Evolutionary conservation across 2,113 vertebrate species (phyloP).

Genomic region (Brienomyrus brachyistius): DNA sequence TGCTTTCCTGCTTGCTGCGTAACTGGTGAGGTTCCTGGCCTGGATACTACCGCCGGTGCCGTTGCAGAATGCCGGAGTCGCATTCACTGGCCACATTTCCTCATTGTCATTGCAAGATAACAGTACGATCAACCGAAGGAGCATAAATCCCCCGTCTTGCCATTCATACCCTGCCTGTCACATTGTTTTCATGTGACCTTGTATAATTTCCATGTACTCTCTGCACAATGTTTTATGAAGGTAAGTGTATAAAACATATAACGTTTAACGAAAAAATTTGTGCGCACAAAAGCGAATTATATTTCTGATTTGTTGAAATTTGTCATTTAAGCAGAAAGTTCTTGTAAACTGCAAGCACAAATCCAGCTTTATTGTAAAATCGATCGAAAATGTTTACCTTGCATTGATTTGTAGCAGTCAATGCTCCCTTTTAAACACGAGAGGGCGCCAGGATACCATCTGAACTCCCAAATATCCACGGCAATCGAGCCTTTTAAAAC

Average conservation of each 20-base stretch:
- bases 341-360: neutral
- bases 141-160: neutral
- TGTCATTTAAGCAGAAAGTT: neutral
- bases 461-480: neutral
- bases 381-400: neutral
- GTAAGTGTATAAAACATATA: neutral
- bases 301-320: neutral
- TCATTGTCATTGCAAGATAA: neutral
- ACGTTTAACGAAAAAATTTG: neutral
- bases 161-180: neutral
- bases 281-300: neutral
- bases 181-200: neutral
- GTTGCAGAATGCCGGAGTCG: neutral
- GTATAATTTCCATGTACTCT: neutral
- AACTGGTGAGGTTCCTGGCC: neutral
- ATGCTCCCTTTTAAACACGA: slow-evolving; percentile 28
- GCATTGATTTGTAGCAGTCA: neutral
- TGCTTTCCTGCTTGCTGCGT: neutral
- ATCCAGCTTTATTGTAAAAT: neutral
- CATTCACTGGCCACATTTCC: neutral
- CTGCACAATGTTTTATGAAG: neutral
- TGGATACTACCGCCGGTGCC: neutral
- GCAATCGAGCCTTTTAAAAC: slow-evolving; percentile 6
- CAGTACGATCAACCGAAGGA: neutral
- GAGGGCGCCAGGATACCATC: slow-evolving; percentile 32